Percentiles rank a stretch among this genome's conserved stretches.
phyloP scores from a whole-genome alignment of 2,797 vertebrate species.

The Gorsachius magnificus region DNA sequence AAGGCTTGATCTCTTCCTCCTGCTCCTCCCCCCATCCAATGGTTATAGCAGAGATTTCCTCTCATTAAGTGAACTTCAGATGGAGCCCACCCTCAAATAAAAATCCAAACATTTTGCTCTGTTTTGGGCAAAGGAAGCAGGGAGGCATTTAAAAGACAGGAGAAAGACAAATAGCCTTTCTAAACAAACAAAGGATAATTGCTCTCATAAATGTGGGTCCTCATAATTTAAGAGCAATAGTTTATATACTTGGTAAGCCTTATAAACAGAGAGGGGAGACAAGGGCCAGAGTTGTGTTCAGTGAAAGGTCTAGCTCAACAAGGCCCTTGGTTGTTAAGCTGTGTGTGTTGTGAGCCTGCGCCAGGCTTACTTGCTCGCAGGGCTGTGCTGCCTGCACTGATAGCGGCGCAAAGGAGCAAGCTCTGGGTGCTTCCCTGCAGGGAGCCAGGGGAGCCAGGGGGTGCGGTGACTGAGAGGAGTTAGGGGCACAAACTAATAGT shows the following conservation, averaged over 20 bases:
- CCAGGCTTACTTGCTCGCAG: constrained; percentile 75
- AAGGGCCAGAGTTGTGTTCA: constrained; percentile 57
- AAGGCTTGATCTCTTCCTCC: not conserved
- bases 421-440: constrained; percentile 50
- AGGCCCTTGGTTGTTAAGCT: constrained; percentile 74
- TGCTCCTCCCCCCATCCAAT: not conserved
- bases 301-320: constrained; percentile 68
- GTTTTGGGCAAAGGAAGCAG: constrained; percentile 61
- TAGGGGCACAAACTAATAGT: not conserved
- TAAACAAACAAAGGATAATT: constrained; percentile 76
- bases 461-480: not conserved
- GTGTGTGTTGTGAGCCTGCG: constrained; percentile 67
- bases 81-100: constrained; percentile 63
- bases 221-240: constrained; percentile 71
- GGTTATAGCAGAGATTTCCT: constrained; percentile 31
- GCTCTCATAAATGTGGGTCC: constrained; percentile 71
- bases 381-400: constrained; percentile 65
- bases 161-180: constrained; percentile 72
- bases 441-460: not conserved
- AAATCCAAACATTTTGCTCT: constrained; percentile 70
- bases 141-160: constrained; percentile 60
- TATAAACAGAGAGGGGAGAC: constrained; percentile 71
- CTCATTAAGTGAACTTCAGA: constrained; percentile 44
- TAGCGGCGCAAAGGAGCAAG: constrained; percentile 45
- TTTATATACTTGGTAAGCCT: constrained; percentile 71